Evolutionary conservation across 2,113 vertebrate genomes (phyloP).

Genomic region (Sinosuthora webbiana): DNA sequence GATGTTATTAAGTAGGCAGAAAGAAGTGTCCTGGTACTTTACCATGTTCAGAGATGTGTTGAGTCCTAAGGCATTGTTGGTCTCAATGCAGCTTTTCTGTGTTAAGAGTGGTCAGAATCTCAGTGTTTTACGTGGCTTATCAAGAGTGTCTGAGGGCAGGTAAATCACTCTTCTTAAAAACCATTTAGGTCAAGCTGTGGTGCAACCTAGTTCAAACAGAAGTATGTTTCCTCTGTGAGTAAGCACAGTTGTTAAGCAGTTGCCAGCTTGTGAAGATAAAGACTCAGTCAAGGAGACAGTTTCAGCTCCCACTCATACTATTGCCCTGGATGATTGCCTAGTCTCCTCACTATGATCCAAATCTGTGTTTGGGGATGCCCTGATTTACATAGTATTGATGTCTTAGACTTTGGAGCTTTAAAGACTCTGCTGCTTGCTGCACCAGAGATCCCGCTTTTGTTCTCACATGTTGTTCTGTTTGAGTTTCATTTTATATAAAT

Average conservation of each 20-base stretch:
- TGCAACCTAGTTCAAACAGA: background rate
- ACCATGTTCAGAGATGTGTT: background rate
- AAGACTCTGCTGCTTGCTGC: background rate
- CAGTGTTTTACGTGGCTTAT: background rate
- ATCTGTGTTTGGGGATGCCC: constrained; percentile 13
- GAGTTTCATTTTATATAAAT: background rate
- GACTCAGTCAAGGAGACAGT: constrained; percentile 7
- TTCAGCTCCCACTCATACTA: constrained; percentile 33
- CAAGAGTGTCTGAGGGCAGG: background rate
- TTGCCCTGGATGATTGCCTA: constrained; percentile 60
- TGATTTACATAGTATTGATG: constrained; percentile 25
- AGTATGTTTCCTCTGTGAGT: background rate
- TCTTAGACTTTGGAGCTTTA: background rate
- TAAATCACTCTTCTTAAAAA: background rate
- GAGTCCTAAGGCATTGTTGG: background rate
- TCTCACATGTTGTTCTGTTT: background rate
- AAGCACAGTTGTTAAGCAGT: background rate
- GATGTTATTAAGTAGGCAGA: background rate
- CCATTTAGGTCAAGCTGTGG: background rate
- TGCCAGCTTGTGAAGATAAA: constrained; percentile 26
- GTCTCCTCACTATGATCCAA: constrained; percentile 19
- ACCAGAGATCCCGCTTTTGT: background rate
- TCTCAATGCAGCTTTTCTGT: background rate
- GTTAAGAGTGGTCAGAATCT: background rate
- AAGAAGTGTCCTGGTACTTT: accelerated